These are phyloP conservation scores for Unio pictorum DNA, from an alignment of 2,888 invertebrate species.

Conservation along the genomic window DNA sequence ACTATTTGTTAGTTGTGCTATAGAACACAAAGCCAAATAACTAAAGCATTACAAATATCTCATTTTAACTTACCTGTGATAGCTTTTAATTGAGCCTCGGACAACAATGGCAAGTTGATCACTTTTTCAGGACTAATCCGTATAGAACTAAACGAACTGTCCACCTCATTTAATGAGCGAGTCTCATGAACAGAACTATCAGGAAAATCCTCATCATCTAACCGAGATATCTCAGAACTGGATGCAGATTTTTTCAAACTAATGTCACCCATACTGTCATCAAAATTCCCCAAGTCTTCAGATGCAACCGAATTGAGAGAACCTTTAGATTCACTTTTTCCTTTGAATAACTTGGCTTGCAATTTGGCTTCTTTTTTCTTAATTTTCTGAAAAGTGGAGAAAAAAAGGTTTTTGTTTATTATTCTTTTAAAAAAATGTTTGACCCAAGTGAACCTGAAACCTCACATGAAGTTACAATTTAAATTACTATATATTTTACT, in stretches of 20 bases:
- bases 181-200: constrained; percentile 44
- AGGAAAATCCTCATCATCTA: constrained; percentile 39
- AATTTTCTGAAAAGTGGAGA: constrained; percentile 22
- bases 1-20: too few relatives aligned
- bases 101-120: constrained; percentile 60
- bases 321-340: constrained; percentile 29
- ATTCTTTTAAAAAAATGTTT: too few relatives aligned
- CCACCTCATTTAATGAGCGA: constrained; percentile 52
- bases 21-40: too few relatives aligned
- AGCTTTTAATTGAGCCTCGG: constrained; percentile 69
- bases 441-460: too few relatives aligned
- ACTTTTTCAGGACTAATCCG: constrained; percentile 65
- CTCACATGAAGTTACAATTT: too few relatives aligned
- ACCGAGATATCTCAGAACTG: constrained; percentile 39
- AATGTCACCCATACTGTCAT: constrained; percentile 34
- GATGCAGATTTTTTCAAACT: constrained; percentile 46
- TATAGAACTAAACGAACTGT: constrained; percentile 45
- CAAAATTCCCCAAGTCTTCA: constrained; percentile 43
- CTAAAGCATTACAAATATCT: too few relatives aligned
- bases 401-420: too few relatives aligned
- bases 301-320: constrained; percentile 44
- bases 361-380: constrained; percentile 30
- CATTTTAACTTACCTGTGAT: constrained; percentile 61
- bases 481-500: too few relatives aligned
- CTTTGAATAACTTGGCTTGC: constrained; percentile 19